Evolutionary conservation across 2,797 vertebrate genomes (phyloP).

Genomic region (Eulemur rubriventer): DNA sequence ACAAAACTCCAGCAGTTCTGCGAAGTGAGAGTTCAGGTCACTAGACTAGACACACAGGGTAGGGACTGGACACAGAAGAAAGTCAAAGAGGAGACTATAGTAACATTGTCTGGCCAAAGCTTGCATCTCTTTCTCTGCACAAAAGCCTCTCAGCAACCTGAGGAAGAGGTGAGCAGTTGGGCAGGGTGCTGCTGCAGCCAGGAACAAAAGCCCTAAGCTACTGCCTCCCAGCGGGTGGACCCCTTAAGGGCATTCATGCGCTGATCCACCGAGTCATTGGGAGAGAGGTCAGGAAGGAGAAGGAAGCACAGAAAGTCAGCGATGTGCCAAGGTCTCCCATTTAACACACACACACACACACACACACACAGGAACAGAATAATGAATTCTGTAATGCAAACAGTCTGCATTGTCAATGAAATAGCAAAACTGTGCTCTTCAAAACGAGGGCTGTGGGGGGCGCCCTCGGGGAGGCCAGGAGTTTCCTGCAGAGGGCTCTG

Average conservation of each 20-base stretch:
- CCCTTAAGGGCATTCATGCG: no score
- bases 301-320: neutral
- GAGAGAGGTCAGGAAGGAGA: neutral
- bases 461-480: neutral
- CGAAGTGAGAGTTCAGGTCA: neutral
- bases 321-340: neutral
- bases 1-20: neutral
- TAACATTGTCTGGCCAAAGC: neutral
- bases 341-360: no score
- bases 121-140: neutral
- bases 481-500: fast-evolving
- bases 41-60: neutral
- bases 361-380: neutral
- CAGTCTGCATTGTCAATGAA: neutral
- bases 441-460: fast-evolving
- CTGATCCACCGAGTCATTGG: neutral
- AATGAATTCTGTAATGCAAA: neutral
- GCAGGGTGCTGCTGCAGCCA: no score
- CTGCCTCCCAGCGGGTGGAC: fast-evolving
- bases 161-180: neutral
- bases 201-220: neutral
- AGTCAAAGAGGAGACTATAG: neutral
- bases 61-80: neutral
- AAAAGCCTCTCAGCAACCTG: neutral
- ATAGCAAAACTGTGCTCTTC: neutral